phyloP scores from a whole-genome alignment of 2,113 vertebrate species.

The Suncus etruscus region DNA sequence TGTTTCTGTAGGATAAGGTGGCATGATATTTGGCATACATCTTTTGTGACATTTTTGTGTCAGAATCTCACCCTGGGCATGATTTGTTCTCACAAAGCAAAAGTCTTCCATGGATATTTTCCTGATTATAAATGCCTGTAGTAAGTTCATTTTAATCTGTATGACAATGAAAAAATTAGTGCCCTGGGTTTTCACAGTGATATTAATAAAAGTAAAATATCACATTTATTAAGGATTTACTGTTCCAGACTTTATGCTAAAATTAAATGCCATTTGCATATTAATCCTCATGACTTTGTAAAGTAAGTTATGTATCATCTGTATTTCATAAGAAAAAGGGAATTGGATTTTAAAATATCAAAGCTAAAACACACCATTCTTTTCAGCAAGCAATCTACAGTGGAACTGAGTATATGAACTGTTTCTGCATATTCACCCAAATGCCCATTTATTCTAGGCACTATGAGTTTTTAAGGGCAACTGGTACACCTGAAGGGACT shows the following conservation, averaged over 20 bases:
- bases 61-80: constrained; percentile 35
- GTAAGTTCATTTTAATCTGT: neutral
- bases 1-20: neutral
- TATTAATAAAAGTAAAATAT: constrained; percentile 10
- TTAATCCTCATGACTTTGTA: neutral
- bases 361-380: neutral
- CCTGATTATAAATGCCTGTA: neutral
- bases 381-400: neutral
- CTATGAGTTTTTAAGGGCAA: too few relatives aligned
- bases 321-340: neutral
- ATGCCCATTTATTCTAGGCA: neutral
- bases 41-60: constrained; percentile 57
- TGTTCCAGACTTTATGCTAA: constrained; percentile 26
- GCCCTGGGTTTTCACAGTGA: neutral
- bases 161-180: neutral
- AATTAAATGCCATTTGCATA: neutral
- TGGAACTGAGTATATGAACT: neutral
- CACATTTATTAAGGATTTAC: neutral
- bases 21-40: constrained; percentile 1
- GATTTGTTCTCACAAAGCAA: constrained; percentile 29
- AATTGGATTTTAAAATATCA: constrained; percentile 3
- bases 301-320: neutral
- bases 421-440: constrained; percentile 36
- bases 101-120: neutral
- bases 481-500: too few relatives aligned